These are phyloP conservation scores for Drosophila nigritarsus DNA, from an alignment of 2,888 invertebrate genomes.

Conservation along the genomic window DNA sequence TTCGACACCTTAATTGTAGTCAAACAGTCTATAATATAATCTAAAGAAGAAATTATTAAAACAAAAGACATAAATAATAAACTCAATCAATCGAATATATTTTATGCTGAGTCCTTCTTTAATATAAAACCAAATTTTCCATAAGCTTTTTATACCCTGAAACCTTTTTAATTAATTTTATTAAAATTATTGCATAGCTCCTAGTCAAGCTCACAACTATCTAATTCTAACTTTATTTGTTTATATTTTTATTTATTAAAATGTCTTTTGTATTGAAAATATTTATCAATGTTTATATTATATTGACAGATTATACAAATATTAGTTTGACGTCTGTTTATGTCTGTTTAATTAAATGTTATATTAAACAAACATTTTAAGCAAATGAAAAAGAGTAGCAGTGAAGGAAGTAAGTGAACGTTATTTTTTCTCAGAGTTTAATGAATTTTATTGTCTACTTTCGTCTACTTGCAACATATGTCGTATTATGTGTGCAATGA, in stretches of 20 bases:
- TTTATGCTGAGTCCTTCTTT: too few relatives aligned
- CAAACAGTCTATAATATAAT: background rate
- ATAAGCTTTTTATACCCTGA: background rate
- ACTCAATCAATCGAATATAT: too few relatives aligned
- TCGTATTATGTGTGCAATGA: conserved; percentile 10
- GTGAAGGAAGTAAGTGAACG: background rate
- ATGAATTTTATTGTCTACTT: background rate
- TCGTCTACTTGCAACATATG: background rate
- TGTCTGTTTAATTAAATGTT: background rate
- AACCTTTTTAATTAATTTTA: background rate
- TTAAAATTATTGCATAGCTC: background rate
- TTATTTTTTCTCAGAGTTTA: background rate
- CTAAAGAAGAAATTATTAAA: too few relatives aligned
- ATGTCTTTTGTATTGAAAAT: background rate
- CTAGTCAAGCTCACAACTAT: background rate
- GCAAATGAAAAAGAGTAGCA: background rate
- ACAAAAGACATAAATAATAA: too few relatives aligned
- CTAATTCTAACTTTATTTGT: background rate
- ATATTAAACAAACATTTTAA: background rate
- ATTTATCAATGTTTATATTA: background rate
- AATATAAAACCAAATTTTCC: too few relatives aligned
- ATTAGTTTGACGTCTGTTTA: background rate
- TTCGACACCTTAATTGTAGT: background rate
- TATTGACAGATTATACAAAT: background rate
- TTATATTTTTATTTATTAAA: background rate